Percentiles rank a stretch among this genome's conserved stretches.
phyloP scores from a whole-genome alignment of 1,140 invertebrate species.

The Calycopis cecrops region DNA sequence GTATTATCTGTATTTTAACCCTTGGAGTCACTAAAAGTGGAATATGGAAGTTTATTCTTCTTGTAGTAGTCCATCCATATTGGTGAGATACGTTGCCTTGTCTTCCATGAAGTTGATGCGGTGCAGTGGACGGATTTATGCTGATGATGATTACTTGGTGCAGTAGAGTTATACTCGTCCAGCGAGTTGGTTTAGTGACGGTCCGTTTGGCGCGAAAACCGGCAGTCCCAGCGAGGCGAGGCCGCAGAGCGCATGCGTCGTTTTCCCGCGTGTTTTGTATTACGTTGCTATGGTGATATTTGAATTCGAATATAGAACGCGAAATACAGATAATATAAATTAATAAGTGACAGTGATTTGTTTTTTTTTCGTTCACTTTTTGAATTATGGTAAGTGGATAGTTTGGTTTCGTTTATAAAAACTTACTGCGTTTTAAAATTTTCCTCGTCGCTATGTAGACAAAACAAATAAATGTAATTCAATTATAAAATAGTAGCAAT shows the following conservation, averaged over 20 bases:
- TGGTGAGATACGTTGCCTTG: too few species aligned
- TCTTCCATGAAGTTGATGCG: too few species aligned
- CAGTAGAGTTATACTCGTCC: slow-evolving; percentile 24
- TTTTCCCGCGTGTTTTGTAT: slow-evolving; percentile 29
- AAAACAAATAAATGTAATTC: too few species aligned
- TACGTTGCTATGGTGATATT: slow-evolving; percentile 51
- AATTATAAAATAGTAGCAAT: too few species aligned
- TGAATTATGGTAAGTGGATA: slow-evolving; percentile 37
- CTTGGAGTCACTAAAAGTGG: too few species aligned
- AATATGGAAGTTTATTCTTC: too few species aligned
- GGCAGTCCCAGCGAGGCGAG: slow-evolving; percentile 42
- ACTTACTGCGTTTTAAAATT: slow-evolving; percentile 15
- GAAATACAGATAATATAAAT: slow-evolving; percentile 13
- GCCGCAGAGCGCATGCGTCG: slow-evolving; percentile 42
- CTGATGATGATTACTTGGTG: slow-evolving; percentile 11
- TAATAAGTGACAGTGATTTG: slow-evolving; percentile 30
- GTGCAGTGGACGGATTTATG: too few species aligned
- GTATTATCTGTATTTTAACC: too few species aligned
- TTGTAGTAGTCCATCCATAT: too few species aligned
- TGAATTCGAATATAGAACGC: slow-evolving; percentile 38
- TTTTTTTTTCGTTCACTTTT: slow-evolving; percentile 17
- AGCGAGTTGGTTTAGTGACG: slow-evolving; percentile 21
- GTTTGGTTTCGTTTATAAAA: slow-evolving; percentile 8
- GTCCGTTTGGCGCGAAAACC: slow-evolving; percentile 51
- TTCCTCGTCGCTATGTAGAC: background rate